Evolutionary conservation across 2,113 vertebrate species (phyloP).

Genomic region (Sakesphorus luctuosus): DNA sequence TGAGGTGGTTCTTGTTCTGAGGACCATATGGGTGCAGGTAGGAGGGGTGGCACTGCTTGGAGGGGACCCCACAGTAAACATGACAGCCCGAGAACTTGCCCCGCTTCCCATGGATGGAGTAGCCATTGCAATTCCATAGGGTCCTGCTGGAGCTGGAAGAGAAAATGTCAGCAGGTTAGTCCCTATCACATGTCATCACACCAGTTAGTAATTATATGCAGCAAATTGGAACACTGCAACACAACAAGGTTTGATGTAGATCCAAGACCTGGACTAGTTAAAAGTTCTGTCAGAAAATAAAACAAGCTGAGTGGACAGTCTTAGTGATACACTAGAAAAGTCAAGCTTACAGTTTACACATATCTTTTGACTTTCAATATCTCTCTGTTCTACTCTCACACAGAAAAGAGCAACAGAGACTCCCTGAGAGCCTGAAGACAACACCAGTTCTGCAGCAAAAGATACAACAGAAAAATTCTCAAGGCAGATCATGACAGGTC

Average conservation of each 20-base stretch:
- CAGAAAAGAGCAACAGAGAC: not conserved
- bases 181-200: not conserved
- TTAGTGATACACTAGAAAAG: not conserved
- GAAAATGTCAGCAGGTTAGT: not conserved
- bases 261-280: not conserved
- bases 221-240: not conserved
- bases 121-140: slow-evolving; percentile 70
- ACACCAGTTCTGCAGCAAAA: not conserved
- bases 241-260: not conserved
- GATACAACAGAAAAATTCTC: not conserved
- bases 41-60: slow-evolving; percentile 89
- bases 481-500: not conserved
- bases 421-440: not conserved
- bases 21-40: slow-evolving; percentile 88
- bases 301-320: not conserved
- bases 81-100: slow-evolving; percentile 83
- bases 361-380: not conserved
- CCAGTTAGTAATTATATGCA: not conserved
- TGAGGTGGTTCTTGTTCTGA: slow-evolving; percentile 90
- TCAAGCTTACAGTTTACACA: not conserved
- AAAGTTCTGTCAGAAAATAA: not conserved
- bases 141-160: slow-evolving; percentile 83
- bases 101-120: slow-evolving; percentile 70
- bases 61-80: slow-evolving; percentile 96
- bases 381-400: not conserved